These are phyloP conservation scores for Phragmatobia fuliginosa DNA, from an alignment of 2,888 invertebrate species.

Conservation along the genomic window DNA sequence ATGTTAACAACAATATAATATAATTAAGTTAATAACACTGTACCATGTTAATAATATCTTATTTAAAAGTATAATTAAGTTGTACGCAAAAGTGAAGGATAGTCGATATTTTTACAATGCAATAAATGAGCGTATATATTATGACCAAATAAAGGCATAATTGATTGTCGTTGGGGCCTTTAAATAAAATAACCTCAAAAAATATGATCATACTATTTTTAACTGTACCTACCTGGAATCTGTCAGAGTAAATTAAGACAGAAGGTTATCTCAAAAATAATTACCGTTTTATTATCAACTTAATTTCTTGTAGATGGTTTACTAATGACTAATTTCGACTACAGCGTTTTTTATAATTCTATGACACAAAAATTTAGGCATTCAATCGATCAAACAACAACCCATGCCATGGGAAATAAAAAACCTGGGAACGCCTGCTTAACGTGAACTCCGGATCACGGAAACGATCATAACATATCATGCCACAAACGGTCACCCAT, in stretches of 20 bases:
- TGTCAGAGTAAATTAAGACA: background rate
- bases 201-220: background rate
- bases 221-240: background rate
- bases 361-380: too few relatives aligned
- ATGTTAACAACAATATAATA: background rate
- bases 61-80: background rate
- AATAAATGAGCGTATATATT: background rate
- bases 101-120: background rate
- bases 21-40: background rate
- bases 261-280: background rate
- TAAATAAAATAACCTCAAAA: background rate
- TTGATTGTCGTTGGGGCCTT: background rate
- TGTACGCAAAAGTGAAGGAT: background rate
- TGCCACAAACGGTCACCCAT: too few relatives aligned
- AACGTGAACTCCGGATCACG: too few relatives aligned
- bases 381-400: too few relatives aligned
- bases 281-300: background rate
- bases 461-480: too few relatives aligned
- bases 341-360: too few relatives aligned
- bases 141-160: constrained; percentile 1
- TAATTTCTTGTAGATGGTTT: too few relatives aligned
- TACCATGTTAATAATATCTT: background rate
- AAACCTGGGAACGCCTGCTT: too few relatives aligned
- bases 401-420: too few relatives aligned
- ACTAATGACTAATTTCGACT: too few relatives aligned